Base-by-base conservation (phyloP, 2,113 vertebrate genomes). In the Jaculus jaculus region DNA sequence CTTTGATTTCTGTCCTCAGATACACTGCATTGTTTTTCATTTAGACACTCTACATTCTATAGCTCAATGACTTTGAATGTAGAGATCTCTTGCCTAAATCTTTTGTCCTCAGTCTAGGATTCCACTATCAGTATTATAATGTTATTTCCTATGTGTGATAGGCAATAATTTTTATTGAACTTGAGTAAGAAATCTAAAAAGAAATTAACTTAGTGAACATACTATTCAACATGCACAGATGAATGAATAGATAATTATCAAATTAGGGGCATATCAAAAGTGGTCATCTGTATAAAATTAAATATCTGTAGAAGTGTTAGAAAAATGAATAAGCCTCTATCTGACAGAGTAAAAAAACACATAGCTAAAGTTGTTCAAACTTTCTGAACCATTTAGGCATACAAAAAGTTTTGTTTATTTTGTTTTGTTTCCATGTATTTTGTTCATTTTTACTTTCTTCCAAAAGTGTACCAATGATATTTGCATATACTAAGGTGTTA, bases 71-170 rank as follows among this genome's bases (percentile, higher is more conserved):
- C 11, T 24, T 17, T 0, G 9, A 81, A 20, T 23, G 23, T 0
- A 65, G 13, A 47, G 2, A 11, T 8, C 26, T 3, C 0, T n/a
- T 3, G 23, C 7, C 16, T 2, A 12, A 39, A 4, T 54, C 24
- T 23, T 0, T 2, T 21, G 2, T 9, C 7, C 3, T 16, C 5
- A 72, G 5, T 16, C 6, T 28, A 17, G 30, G 23, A 6, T 5
- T 32, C 3, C 2, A 0, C 32, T 54, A 20, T 37, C 42, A 51
- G 24, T 58, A 28, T 21, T 84, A 0, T 4, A 61, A 8, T 84
- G 7, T 4, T 34, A 34, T 54, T 60, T 72, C 2, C 42, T 51
- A 30, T 10, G 51, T 61, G 81, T 47, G 2, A 63, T 65, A 5
- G 74, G n/a, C 7, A 73, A 63, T 61, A 58, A 32, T 9, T 81